Base-by-base conservation (phyloP, 2,113 vertebrate species). In the Ceratotherium simum region DNA sequence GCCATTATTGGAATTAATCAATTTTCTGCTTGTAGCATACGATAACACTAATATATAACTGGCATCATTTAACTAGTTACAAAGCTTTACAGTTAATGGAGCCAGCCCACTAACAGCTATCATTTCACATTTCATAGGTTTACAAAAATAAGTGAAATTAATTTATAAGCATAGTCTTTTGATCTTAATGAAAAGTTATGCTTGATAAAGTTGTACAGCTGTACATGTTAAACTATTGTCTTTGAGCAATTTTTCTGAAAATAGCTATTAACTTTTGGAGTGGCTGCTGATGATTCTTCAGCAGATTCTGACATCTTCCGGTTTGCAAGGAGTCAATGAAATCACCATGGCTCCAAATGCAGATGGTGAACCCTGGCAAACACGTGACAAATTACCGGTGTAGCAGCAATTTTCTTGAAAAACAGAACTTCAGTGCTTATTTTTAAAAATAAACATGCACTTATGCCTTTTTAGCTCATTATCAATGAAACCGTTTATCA, bases 181-280 rank as follows among this genome's bases (percentile, higher is more conserved):
- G 54, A 62, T 87, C 4, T 60, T 95, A 96, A 91, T 95, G 64
- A 88, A 93, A 94, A 94, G 25, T 76, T 96, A 67, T 78, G 65
- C 39, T 96, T 89, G 72, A 84, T 20, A 88, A 29, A 89, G 48
- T 48, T 88, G 70, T 84, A 60, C 18, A 94, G 29, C 70, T 93
- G 33, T 88, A 89, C 46, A 69, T 27, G 29, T 73, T 79, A 31
- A 82, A 90, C 29, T 87, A 14, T 33, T 92, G 8, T 62, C n/a
- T 95, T 92, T 80, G 69, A 96, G 69, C 27, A 48, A 87, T 72
- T 96, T 96, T 95, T 88, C 76, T 84, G 70, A 88, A 91, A 91
- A 62, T 14, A 91, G 2, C 36, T 81, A 46, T 78, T 95, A 54
- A 82, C 25, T 86, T 90, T 80, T 82, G 85, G 97, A 85, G 13